Base-by-base conservation (phyloP, 1,140 invertebrate species). In the Lasaia peninsularis region DNA sequence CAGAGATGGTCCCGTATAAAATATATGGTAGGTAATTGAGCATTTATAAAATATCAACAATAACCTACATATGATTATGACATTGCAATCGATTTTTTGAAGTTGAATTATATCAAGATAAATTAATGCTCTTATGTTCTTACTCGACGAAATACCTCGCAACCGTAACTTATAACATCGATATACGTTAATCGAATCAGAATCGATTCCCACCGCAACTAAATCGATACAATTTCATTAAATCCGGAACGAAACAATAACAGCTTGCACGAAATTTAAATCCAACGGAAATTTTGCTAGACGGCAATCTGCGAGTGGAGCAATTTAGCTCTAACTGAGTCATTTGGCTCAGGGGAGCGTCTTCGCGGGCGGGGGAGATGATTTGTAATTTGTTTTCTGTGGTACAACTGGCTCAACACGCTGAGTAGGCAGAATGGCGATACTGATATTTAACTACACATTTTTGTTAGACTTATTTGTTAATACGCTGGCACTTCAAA, bases 361-460 rank as follows among this genome's bases (percentile, higher is more conserved):
- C 80, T 78, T 81, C 69, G 69, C 66, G 71, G 70, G 75, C 33
- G 68, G 68, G 74, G 67, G 58, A 87, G 81, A 85, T 87, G 84
- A 87, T 85, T 85, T 80, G 80, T 82, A 87, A 87, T 86, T 84
- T 86, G 81, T 86, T 86, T 86, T 86, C 83, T 86, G 70, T 71
- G 60, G 61, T 62, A 65, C 59, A 40, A 28, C 52, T 21, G 21
- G 18, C 12, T 37, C 21, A 24, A 14, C 16, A 18, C 35, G 6
- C 11, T 9, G 21, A 11, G 9, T 20, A 37, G 61, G 51, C 0
- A 69, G 4, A 71, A 49, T 11, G 59, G 2, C 10, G 69, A 56
- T 60, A 58, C 58, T 75, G 62, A 51, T 49, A 56, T 55, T 62
- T 48, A 10, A 8, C 33, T 32, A 33, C 37, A 51, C 6, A 52